Evolutionary conservation across 2,797 vertebrate genomes (phyloP).

Genomic region (Eospalax fontanierii): DNA sequence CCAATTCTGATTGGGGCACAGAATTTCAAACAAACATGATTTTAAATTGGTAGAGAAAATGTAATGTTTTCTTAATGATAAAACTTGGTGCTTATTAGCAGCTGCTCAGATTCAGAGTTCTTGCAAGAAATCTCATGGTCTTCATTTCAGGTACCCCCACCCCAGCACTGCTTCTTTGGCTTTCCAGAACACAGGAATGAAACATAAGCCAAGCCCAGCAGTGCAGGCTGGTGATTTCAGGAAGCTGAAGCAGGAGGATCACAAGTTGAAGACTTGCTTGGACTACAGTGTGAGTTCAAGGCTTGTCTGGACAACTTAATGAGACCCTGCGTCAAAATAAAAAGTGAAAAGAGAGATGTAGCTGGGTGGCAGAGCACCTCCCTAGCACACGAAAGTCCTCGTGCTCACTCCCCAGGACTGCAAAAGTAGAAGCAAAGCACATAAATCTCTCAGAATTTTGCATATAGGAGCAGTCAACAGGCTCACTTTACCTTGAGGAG

Average conservation of each 20-base stretch:
- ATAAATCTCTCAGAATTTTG: not conserved
- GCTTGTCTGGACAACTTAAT: not conserved
- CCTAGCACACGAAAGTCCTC: not conserved
- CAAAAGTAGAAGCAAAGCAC: not conserved
- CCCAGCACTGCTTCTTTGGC: not conserved
- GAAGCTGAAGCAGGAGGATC: not conserved
- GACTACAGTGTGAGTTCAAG: not conserved
- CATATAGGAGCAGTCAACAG: not conserved
- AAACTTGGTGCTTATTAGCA: slow-evolving; percentile 1
- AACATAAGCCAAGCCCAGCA: not conserved
- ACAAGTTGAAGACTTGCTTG: not conserved
- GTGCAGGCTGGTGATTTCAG: not conserved
- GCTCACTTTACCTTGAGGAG: not conserved
- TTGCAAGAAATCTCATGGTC: slow-evolving; percentile 16
- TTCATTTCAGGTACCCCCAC: slow-evolving; percentile 18
- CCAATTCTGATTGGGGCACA: not conserved
- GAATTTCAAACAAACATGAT: slow-evolving; percentile 57
- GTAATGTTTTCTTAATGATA: not conserved
- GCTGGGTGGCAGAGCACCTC: not conserved
- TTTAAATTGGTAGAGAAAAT: slow-evolving; percentile 49
- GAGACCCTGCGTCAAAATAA: not conserved
- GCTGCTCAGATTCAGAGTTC: slow-evolving; percentile 45
- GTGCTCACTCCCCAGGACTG: not conserved
- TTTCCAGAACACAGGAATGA: not conserved
- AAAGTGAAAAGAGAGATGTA: not conserved